phyloP scores from a whole-genome alignment of 2,888 invertebrate genomes.

The Tenthredo livida region DNA sequence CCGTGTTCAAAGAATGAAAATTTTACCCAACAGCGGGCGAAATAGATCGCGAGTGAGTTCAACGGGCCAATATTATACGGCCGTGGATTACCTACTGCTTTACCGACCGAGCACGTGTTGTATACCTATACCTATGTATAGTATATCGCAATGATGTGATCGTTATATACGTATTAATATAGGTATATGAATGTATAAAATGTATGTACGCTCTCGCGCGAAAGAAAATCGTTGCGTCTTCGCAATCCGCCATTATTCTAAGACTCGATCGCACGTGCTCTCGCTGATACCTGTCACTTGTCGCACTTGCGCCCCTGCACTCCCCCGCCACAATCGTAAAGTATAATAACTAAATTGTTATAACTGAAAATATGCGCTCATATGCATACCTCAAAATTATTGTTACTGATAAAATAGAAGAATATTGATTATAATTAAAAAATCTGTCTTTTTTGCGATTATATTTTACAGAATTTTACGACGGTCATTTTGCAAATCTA shows the following conservation, averaged over 20 bases:
- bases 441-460: too few relatives aligned
- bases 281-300: slow-evolving; percentile 32
- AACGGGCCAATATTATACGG: slow-evolving; percentile 26
- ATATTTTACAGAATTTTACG: too few relatives aligned
- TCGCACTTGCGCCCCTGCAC: neutral
- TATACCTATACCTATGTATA: neutral
- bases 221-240: slow-evolving; percentile 31
- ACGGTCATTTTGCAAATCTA: too few relatives aligned
- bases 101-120: slow-evolving; percentile 33
- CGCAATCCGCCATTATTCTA: slow-evolving; percentile 45
- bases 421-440: neutral
- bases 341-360: neutral
- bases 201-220: neutral
- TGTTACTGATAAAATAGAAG: neutral
- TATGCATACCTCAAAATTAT: neutral
- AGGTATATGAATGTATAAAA: neutral
- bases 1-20: neutral
- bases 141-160: neutral
- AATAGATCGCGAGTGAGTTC: neutral
- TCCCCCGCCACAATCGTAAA: neutral
- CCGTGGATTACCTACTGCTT: slow-evolving; percentile 7
- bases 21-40: neutral
- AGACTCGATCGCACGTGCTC: slow-evolving; percentile 42
- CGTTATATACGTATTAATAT: neutral
- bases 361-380: neutral